Evolutionary conservation across 1,140 invertebrate species (phyloP), one percentile per base, ranked within the genome.

Genomic region (Bradysia coprophila): DNA sequence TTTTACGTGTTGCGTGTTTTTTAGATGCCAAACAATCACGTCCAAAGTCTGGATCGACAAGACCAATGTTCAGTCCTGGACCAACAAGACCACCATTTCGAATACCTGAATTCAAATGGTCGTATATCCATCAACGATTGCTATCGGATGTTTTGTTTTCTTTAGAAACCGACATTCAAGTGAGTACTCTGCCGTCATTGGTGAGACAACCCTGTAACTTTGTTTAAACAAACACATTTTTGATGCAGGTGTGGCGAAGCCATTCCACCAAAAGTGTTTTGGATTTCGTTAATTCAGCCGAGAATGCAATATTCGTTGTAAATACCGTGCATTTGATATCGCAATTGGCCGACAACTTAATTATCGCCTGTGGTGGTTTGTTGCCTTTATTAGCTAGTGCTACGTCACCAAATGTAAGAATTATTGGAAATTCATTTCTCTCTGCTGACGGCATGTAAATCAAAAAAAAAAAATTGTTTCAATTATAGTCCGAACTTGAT

Each of bases 21-120:
- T 5, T 31, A 28, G 5, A 34, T 34, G n/a, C 8, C 28, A 15
- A 34, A 4, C 32, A 28, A 28, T 6, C 13, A 56, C 65, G 68
- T 54, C 55, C 67, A 16, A 74, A 73, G 43, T 68, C 69, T 47
- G 61, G 61, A 43, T 72, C 71, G 51, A 65, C 66, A 42, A 71
- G 84, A 43, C 84, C 87, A 34, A 89, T 93, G 76, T 95, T 95
- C 61, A 94, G 85, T 61, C 87, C 91, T 36, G 91, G 91, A 11
- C 91, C 92, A 13, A 85, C 91, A 16, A 75, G 90, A 50, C 93
- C 94, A 19, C 91, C 94, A 1, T 98, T 98, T 66, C 76, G 95
- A 49, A 98, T 98, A 61, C 95, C 95, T 22, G 95, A 98, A 67
- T 99, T 99, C 65, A 84, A 93, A 51, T 99, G 96, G 95, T 98